Conservation (phyloP, 2,888 invertebrate genomes). For the Amorpha juglandis region DNA sequence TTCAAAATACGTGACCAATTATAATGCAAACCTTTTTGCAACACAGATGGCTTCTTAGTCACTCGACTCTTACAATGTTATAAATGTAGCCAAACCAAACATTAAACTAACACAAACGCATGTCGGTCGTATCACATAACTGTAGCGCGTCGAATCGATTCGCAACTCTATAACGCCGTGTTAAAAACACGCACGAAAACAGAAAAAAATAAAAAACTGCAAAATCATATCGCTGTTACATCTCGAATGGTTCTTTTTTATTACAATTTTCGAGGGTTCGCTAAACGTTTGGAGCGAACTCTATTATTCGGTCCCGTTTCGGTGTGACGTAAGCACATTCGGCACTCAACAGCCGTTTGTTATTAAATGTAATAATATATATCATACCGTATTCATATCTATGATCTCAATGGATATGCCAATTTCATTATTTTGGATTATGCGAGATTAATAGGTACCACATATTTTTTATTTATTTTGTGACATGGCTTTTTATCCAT, state of each 20-base stretch:
- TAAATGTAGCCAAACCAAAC: constrained; percentile 19
- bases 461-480: constrained; percentile 26
- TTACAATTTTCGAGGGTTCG: constrained; percentile 82
- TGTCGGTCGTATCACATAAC: constrained; percentile 34
- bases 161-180: constrained; percentile 63
- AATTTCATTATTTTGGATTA: constrained; percentile 60
- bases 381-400: constrained; percentile 82
- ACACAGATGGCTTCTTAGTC: constrained; percentile 32
- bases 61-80: neutral
- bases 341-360: constrained; percentile 74
- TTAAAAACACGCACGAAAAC: constrained; percentile 71
- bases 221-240: constrained; percentile 83
- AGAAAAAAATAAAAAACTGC: constrained; percentile 73
- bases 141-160: constrained; percentile 61
- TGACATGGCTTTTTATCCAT: neutral
- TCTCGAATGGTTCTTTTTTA: constrained; percentile 81
- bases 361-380: constrained; percentile 81
- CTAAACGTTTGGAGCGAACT: constrained; percentile 81
- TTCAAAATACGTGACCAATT: constrained; percentile 3
- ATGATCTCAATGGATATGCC: constrained; percentile 77
- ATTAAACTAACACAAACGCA: constrained; percentile 30
- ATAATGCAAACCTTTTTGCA: constrained; percentile 36
- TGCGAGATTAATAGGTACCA: constrained; percentile 42
- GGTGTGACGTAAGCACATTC: constrained; percentile 81
- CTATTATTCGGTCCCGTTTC: constrained; percentile 77